Evolutionary conservation across 2,113 vertebrate species (phyloP), one percentile per base, ranked within the genome.

Genomic region (Toxotes jaculatrix): DNA sequence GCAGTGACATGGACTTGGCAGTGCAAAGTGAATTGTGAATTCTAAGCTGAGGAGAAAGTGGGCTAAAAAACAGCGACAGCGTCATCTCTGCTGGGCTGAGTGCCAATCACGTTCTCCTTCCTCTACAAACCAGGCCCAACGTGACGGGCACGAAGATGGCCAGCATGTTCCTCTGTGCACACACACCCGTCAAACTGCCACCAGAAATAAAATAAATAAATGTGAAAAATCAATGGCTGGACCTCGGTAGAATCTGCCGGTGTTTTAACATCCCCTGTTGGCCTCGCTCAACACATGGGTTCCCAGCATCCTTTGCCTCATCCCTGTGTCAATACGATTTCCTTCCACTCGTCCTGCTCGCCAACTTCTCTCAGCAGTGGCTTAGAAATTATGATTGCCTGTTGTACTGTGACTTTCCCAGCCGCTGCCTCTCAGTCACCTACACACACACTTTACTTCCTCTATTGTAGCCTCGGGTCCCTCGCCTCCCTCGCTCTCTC

Each of bases 291-390:
- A 92, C 91, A 92, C 91, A 90, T 92, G 86, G 89, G 77, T 88
- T 94, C 93, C 85, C 88, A 84, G 78, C 88, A 92, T 91, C 90
- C 90, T 91, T 90, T 87, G 73, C 88, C 91, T 93, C 87, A 81
- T 84, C 86, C 70, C 88, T 76, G 90, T 95, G 95, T 95, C 96
- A 92, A 94, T 95, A 95, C 73, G 84, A 96, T 96, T 96, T 92
- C 91, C 87, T 94, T 96, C 94, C 92, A 93, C 94, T 92, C 92
- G 92, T 95, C 92, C 89, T 94, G 80, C 92, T 94, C 91, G 80
- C 93, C 93, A 93, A 73, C 80, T 93, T 91, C 92, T 95, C 91
- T 95, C 75, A 70, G 89, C 89, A 93, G 87, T 86, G 94, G 91
- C 95, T 95, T 87, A 91, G 94, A 95, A 81, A 96, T 92, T 89